These are phyloP conservation scores for Alca torda DNA, from an alignment of 2,797 vertebrate genomes.

Conservation along the genomic window DNA sequence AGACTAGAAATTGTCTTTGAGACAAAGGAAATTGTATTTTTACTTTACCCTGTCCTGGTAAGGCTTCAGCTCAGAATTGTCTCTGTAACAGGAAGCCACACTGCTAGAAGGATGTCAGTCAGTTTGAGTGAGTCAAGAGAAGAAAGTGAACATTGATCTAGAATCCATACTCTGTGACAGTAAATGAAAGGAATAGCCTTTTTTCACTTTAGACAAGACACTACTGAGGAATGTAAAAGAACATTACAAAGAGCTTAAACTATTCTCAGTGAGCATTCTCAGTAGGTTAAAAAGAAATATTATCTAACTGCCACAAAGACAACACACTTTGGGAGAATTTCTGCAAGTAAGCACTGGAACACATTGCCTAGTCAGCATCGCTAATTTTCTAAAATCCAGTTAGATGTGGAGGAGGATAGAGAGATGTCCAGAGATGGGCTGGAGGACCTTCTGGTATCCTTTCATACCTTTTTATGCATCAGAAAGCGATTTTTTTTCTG, in stretches of 20 bases:
- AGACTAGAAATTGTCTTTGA: not conserved
- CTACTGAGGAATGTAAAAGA: not conserved
- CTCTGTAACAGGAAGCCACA: not conserved
- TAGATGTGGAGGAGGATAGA: not conserved
- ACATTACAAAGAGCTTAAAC: not conserved
- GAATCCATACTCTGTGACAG: not conserved
- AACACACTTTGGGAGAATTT: not conserved
- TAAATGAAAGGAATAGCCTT: not conserved
- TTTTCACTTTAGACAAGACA: not conserved
- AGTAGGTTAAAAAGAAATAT: not conserved
- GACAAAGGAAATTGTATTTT: not conserved
- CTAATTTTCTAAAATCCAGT: not conserved
- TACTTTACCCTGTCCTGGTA: not conserved
- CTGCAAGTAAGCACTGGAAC: not conserved
- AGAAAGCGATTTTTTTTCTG: not conserved
- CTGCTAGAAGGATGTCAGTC: not conserved
- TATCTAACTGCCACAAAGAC: not conserved
- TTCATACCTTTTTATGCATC: not conserved
- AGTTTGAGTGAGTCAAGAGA: not conserved
- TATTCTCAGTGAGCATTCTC: not conserved
- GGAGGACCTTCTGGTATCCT: not conserved
- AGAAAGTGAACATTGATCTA: fast-evolving
- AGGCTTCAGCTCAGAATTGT: not conserved
- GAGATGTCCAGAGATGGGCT: not conserved
- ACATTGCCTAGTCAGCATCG: no score